phyloP scores from a whole-genome alignment of 2,888 invertebrate species.

The Horisme vitalbata region DNA sequence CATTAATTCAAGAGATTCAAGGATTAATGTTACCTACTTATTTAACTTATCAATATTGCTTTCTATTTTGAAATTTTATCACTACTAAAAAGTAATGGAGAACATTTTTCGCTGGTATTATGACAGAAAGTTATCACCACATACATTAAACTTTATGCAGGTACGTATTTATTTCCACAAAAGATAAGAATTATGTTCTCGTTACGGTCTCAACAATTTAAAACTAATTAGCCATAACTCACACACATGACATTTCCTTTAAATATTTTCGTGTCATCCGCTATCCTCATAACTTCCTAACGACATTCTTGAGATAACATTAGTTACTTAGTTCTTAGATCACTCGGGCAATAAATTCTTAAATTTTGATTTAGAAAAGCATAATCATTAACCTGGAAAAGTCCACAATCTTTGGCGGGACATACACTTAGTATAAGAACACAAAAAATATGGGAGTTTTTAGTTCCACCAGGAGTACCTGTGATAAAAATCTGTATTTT shows the following conservation, averaged over 20 bases:
- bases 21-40: neutral
- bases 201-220: constrained; percentile 27
- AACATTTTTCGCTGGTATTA: no score
- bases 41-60: neutral
- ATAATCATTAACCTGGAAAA: neutral
- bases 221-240: constrained; percentile 32
- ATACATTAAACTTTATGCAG: no score
- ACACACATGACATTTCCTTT: constrained; percentile 30
- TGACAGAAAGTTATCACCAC: no score
- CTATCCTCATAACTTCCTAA: constrained; percentile 33
- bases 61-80: neutral
- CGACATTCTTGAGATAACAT: constrained; percentile 32
- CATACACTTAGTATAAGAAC: no score
- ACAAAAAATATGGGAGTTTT: no score
- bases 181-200: constrained; percentile 10
- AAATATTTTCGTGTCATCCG: constrained; percentile 30
- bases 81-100: neutral
- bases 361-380: neutral
- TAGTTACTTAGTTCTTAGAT: constrained; percentile 16
- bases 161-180: constrained; percentile 1
- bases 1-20: no score
- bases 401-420: no score
- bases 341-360: constrained; percentile 26
- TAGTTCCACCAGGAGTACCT: no score
- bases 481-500: no score